phyloP scores from a whole-genome alignment of 2,113 vertebrate species.

The Bettongia penicillata region DNA sequence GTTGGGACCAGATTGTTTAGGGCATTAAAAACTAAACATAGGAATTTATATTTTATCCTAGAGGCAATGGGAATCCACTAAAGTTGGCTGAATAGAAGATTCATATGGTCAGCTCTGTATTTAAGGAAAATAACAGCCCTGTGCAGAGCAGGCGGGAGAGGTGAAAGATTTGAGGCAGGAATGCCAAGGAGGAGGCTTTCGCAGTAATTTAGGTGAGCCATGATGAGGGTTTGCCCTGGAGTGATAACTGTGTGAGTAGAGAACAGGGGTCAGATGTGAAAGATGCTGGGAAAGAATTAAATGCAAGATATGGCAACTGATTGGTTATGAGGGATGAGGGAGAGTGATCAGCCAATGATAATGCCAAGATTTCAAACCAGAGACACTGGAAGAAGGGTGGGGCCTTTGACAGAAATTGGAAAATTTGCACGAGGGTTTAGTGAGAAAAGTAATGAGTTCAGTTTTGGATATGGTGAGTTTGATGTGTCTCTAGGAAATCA shows the following conservation, averaged over 20 bases:
- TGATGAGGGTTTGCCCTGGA: neutral
- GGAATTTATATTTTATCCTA: neutral
- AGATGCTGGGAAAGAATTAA: neutral
- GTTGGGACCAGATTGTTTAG: neutral
- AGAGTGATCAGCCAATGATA: neutral
- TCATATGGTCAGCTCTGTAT: neutral
- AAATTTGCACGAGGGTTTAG: neutral
- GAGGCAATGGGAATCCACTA: neutral
- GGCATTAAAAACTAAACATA: neutral
- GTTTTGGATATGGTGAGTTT: neutral
- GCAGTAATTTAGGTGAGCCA: neutral
- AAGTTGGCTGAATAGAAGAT: neutral
- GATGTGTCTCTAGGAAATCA: neutral
- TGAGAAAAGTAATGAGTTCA: neutral
- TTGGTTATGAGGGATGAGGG: neutral
- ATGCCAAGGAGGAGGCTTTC: neutral
- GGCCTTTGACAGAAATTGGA: neutral
- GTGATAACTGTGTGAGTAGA: neutral
- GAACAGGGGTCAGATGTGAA: neutral
- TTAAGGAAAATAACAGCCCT: neutral
- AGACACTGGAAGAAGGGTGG: neutral
- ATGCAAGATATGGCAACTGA: neutral
- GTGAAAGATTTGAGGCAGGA: neutral
- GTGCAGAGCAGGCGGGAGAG: neutral
- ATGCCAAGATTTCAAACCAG: neutral